phyloP scores from a whole-genome alignment of 2,797 vertebrate species.

The Ceryle rudis region DNA sequence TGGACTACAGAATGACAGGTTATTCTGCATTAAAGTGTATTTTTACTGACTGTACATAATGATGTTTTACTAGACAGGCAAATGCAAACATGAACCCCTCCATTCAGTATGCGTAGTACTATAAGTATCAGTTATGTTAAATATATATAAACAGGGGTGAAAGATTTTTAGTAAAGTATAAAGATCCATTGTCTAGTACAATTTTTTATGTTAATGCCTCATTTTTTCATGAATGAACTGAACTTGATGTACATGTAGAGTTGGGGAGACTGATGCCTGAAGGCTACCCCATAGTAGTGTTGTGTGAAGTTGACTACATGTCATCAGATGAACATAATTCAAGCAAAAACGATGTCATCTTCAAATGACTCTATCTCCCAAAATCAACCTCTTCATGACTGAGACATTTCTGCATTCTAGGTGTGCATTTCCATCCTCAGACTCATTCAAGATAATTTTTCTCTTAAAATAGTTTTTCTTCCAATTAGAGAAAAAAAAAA shows the following conservation, averaged over 20 bases:
- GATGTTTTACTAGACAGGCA: neutral
- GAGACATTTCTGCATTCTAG: neutral
- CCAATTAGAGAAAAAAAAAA: neutral
- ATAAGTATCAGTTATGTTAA: neutral
- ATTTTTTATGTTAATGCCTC: neutral
- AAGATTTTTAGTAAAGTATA: neutral
- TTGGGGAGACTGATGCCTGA: neutral
- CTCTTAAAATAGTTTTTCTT: neutral
- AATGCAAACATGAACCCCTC: neutral
- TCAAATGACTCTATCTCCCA: neutral
- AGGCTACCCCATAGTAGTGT: neutral
- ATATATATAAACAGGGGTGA: neutral
- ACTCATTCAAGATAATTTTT: neutral
- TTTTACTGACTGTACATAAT: neutral
- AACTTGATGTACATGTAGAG: neutral
- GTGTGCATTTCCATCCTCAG: neutral
- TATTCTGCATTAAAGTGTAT: neutral
- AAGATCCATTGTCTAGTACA: fast-evolving
- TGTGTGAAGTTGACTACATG: neutral
- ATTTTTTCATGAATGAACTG: neutral
- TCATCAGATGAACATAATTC: neutral
- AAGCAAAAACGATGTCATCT: neutral
- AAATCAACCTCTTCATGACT: neutral
- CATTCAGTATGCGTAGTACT: neutral
- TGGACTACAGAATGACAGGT: neutral